Percentiles rank a stretch among this genome's conserved stretches.
Conservation (phyloP, 2,113 vertebrate species). For the Sminthopsis crassicaudata region DNA sequence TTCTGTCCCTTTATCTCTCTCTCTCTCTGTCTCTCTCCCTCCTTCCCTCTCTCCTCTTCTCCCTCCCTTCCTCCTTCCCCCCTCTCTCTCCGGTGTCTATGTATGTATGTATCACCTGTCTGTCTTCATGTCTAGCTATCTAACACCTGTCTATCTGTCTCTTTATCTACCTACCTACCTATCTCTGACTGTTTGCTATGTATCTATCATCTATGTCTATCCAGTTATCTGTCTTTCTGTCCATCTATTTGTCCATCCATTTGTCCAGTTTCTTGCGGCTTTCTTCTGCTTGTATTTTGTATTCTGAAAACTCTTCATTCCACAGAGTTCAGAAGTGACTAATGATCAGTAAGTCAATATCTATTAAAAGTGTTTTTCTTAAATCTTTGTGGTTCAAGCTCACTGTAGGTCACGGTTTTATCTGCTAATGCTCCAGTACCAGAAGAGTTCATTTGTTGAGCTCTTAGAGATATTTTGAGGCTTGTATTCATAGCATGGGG, state of each 20-base stretch:
- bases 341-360: neutral
- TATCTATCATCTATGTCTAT: neutral
- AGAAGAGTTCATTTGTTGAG: neutral
- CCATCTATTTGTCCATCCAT: neutral
- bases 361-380: neutral
- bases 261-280: neutral
- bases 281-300: neutral
- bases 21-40: too few relatives aligned
- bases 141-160: neutral
- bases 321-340: neutral
- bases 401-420: neutral
- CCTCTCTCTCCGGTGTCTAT: too few relatives aligned
- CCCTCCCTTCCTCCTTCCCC: fast-evolving
- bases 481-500: neutral
- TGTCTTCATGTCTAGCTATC: neutral
- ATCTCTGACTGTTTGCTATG: too few relatives aligned
- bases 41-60: too few relatives aligned
- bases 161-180: neutral
- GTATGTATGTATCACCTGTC: too few relatives aligned
- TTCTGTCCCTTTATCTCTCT: too few relatives aligned
- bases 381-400: neutral
- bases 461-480: neutral
- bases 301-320: neutral
- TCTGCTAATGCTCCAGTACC: neutral
- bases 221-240: neutral